These are phyloP conservation scores for Tinamus guttatus DNA, from an alignment of 2,113 vertebrate genomes.

Conservation along the genomic window DNA sequence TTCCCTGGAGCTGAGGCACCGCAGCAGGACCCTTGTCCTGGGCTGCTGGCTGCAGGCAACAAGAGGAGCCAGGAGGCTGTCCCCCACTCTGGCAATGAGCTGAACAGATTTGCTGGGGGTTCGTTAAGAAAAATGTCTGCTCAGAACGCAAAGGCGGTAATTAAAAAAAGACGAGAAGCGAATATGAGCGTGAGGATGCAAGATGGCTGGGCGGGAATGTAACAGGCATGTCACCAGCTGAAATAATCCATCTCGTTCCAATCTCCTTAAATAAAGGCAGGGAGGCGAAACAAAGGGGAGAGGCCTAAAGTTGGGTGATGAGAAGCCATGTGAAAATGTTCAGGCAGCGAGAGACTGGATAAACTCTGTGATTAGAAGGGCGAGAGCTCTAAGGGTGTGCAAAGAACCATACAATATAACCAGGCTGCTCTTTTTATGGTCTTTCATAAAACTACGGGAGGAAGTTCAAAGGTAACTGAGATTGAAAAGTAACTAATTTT, in stretches of 20 bases:
- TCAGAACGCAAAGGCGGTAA: not conserved
- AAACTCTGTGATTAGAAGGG: not conserved
- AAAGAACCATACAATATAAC: not conserved
- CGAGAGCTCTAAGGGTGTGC: not conserved
- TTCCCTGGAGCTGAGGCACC: not conserved
- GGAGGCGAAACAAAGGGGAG: not conserved
- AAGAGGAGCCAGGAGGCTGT: not conserved
- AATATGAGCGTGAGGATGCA: not conserved
- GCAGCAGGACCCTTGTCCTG: not conserved
- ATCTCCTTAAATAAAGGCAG: conserved; percentile 11
- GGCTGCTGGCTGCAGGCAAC: not conserved
- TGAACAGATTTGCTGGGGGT: not conserved
- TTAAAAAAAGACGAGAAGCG: not conserved
- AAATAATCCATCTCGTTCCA: not conserved
- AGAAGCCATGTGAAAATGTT: not conserved
- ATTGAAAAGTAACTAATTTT: conserved; percentile 58
- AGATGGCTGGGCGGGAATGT: not conserved
- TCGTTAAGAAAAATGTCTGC: not conserved
- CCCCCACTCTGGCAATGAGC: not conserved
- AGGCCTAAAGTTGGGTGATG: not conserved
- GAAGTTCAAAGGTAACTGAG: conserved; percentile 63
- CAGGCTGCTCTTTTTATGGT: not conserved
- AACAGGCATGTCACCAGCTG: not conserved
- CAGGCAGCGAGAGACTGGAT: not conserved
- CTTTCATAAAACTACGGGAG: conserved; percentile 42